Percentiles rank a stretch among this genome's conserved stretches.
These are phyloP conservation scores for Paracanthobrama guichenoti DNA, from an alignment of 2,113 vertebrate genomes.

Conservation along the genomic window DNA sequence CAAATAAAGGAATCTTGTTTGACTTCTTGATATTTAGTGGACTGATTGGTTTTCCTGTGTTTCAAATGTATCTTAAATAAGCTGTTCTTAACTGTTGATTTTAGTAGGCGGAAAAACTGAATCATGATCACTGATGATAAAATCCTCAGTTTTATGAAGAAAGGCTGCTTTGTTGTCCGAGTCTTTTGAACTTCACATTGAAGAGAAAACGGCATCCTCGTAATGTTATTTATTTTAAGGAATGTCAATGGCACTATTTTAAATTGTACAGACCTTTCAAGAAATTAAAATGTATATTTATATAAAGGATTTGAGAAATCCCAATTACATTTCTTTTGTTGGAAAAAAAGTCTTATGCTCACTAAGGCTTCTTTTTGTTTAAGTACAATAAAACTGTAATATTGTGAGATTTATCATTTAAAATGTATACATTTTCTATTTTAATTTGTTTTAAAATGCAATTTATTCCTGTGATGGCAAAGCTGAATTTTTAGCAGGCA, in stretches of 20 bases:
- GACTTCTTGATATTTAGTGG: slow-evolving; percentile 60
- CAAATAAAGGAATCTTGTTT: slow-evolving; percentile 77
- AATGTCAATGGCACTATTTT: background rate
- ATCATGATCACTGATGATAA: background rate
- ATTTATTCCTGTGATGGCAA: background rate
- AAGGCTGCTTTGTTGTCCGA: background rate
- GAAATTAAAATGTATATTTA: background rate
- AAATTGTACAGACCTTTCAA: background rate
- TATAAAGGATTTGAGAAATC: background rate
- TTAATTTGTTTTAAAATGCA: background rate
- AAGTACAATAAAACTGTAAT: background rate
- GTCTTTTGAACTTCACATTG: background rate
- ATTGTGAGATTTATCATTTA: background rate
- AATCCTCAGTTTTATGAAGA: background rate
- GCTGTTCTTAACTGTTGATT: background rate
- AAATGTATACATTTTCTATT: too few species aligned
- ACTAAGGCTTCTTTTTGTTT: background rate
- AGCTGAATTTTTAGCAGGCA: background rate
- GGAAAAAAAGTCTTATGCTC: background rate
- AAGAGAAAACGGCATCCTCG: background rate
- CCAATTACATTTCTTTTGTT: background rate
- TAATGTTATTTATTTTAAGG: background rate
- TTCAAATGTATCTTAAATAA: background rate
- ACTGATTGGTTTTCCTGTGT: background rate
- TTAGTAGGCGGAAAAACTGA: background rate